Conservation (phyloP, 2,113 vertebrate species). For the Saguinus midas region DNA sequence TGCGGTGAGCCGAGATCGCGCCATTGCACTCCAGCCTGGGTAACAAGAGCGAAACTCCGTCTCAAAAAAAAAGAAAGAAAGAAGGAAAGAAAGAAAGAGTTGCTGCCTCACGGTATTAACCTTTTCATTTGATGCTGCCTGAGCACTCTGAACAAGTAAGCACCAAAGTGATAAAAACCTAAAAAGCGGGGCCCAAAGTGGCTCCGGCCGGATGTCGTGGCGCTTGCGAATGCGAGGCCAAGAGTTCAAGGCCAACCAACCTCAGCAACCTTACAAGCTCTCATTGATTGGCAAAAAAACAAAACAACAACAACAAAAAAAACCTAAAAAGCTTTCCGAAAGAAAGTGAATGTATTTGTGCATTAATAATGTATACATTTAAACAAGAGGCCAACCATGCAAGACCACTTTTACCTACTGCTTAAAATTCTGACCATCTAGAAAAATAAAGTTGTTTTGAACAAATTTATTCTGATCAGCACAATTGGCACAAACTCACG, state of each 20-base stretch:
- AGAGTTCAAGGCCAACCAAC: no score
- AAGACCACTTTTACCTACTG: neutral
- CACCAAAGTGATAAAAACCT: neutral
- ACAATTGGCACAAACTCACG: neutral
- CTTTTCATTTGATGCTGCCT: neutral
- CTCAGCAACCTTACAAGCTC: no score
- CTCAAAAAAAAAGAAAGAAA: no score
- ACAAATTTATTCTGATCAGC: constrained; percentile 13
- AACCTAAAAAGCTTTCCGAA: neutral
- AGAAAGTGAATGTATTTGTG: neutral
- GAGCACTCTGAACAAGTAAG: neutral
- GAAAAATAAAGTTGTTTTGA: constrained; percentile 32
- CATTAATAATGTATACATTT: neutral
- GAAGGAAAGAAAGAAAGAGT: no score
- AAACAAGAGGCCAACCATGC: neutral
- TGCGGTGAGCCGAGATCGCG: no score
- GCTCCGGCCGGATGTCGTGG: no score
- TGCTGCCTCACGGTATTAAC: neutral
- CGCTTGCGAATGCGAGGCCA: no score
- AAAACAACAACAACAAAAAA: neutral
- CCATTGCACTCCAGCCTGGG: no score
- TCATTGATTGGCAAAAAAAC: no score
- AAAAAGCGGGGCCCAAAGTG: no score
- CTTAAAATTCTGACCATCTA: constrained; percentile 22
- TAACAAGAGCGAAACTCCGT: no score